Conservation (phyloP, 2,113 vertebrate species). For the Vulpes lagopus region DNA sequence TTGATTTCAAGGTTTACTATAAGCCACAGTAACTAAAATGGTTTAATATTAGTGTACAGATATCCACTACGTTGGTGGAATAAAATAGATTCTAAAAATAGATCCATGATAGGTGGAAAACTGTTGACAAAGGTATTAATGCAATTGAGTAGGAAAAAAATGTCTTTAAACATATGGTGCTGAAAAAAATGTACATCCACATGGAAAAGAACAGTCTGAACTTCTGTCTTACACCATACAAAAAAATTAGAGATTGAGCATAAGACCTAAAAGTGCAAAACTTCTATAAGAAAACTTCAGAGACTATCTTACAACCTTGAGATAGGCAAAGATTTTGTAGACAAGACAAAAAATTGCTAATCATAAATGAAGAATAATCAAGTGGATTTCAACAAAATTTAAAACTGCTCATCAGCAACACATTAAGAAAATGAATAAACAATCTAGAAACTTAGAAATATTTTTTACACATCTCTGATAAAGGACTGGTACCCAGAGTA, state of each 20-base stretch:
- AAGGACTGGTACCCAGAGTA: background rate
- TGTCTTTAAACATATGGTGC: background rate
- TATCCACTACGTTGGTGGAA: background rate
- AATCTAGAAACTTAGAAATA: slow-evolving; percentile 37
- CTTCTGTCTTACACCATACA: background rate
- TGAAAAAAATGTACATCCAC: background rate
- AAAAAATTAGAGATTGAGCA: background rate
- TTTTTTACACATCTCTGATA: background rate
- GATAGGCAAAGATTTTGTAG: background rate
- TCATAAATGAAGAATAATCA: background rate
- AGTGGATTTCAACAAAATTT: background rate
- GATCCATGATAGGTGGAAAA: background rate
- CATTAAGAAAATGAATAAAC: background rate
- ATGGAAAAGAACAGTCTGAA: background rate
- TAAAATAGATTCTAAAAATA: background rate
- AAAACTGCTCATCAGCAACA: background rate
- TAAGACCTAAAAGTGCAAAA: background rate
- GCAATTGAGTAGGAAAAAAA: background rate
- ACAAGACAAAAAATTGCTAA: background rate
- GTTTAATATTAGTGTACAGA: background rate
- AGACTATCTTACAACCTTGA: background rate
- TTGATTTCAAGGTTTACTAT: background rate
- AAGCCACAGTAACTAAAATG: background rate
- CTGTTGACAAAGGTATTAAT: background rate
- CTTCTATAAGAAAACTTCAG: background rate